A percentile compares a stretch with the other conserved stretches of the same genome.
Evolutionary conservation across 2,113 vertebrate genomes (phyloP).

Genomic region (Colius striatus): DNA sequence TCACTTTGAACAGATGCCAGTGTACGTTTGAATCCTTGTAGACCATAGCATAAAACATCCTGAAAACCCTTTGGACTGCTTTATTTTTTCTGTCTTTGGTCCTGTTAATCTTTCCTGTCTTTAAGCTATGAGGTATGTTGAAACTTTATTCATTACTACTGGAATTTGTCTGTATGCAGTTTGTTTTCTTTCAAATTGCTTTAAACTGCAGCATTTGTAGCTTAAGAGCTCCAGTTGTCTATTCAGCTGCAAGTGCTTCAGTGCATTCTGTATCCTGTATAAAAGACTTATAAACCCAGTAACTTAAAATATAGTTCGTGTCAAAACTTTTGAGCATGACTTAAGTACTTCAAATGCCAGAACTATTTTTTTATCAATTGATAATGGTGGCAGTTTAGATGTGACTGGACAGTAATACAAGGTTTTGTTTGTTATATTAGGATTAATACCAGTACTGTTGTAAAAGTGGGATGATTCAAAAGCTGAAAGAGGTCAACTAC

Average conservation of each 20-base stretch:
- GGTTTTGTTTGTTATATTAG: not conserved
- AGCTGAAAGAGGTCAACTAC: not conserved
- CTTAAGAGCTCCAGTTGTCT: not conserved
- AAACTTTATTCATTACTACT: not conserved
- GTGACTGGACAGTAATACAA: not conserved
- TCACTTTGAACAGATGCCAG: not conserved
- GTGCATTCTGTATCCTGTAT: not conserved
- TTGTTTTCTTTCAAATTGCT: not conserved
- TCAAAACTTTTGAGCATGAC: not conserved
- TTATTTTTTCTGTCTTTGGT: not conserved
- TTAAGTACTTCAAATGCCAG: not conserved
- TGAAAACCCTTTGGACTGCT: not conserved
- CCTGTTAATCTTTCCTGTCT: not conserved
- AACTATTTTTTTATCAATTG: not conserved
- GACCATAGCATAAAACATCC: not conserved
- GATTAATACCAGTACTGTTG: not conserved
- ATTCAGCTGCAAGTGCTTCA: not conserved
- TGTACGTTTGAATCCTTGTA: not conserved
- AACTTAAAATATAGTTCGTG: not conserved
- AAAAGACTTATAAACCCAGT: not conserved
- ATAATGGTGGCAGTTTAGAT: not conserved
- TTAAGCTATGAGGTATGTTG: not conserved
- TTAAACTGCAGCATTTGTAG: not conserved
- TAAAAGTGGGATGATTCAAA: not conserved
- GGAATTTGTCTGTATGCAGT: not conserved